These are phyloP conservation scores for Ranitomeya variabilis DNA, from an alignment of 2,113 vertebrate genomes.

Conservation along the genomic window DNA sequence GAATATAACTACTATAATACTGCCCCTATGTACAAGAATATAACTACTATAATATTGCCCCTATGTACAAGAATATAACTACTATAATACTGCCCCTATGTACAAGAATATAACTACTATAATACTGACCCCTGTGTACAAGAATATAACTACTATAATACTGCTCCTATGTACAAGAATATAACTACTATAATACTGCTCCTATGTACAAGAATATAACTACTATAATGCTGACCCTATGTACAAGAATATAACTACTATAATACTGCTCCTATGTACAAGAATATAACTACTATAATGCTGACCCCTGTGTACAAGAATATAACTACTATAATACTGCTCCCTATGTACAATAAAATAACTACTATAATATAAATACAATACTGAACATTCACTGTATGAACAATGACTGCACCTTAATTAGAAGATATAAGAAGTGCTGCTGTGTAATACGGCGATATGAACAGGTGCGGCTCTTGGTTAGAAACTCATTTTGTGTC, in stretches of 20 bases:
- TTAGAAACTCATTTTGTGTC: slow-evolving; percentile 1
- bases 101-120: too few species aligned
- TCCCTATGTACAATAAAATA: neutral
- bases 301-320: neutral
- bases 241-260: neutral
- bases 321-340: too few species aligned
- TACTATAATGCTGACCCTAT: neutral
- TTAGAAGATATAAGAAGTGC: neutral
- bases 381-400: too few species aligned
- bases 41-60: neutral
- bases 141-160: slow-evolving; percentile 3
- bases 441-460: neutral
- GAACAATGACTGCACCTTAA: neutral
- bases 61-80: neutral
- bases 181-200: neutral
- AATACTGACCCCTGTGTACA: neutral
- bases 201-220: neutral
- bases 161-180: neutral
- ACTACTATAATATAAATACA: neutral
- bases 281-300: neutral
- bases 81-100: neutral
- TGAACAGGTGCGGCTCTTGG: neutral
- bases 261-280: neutral
- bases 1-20: neutral
- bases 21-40: neutral